Base-by-base conservation (phyloP, 2,797 vertebrate genomes). In the Trematomus bernacchii region DNA sequence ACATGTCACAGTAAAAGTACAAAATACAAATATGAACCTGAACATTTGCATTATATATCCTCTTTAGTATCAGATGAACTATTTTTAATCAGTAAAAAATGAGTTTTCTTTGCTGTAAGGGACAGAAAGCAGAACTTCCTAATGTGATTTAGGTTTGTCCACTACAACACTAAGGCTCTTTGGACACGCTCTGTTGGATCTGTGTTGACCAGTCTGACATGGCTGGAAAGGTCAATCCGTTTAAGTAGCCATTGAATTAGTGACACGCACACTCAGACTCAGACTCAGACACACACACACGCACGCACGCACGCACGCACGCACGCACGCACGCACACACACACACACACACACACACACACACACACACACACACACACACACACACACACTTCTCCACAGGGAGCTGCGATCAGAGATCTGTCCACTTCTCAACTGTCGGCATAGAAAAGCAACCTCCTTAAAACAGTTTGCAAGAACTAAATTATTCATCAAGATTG, bases 161-260 rank as follows among this genome's bases (percentile, higher is more conserved):
- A 14, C 55, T 37, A 7, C 69, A 68, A 51, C 48, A 21, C 66
- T 65, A 3, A 33, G 43, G 64, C 57, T 79, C 21, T 68, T 12
- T 61, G 79, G 74, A 66, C 70, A 51, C 52, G 54, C 54, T 74
- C 44, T 53, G 48, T 46, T 19, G 19, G 77, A 72, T 78, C 66
- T 72, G 43, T 53, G 27, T 37, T 84, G 85, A 54, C 78, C 83
- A 69, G 76, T 63, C 33, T 66, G 82, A 83, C 85, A 30, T 55
- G 83, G 79, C 73, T 81, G 48, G 51, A 85, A 10, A 83, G 88
- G 89, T 88, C 82, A 92, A 91, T 90, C 91, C 71, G 0, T 79
- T 90, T 89, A 88, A 86, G 70, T 75, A 54, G 75, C 66, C 83
- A 69, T 68, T 52, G 48, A 68, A 82, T 77, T 72, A 82, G 68